Base-by-base conservation (phyloP, 1,140 invertebrate genomes). In the Lordiphosa collinella region DNA sequence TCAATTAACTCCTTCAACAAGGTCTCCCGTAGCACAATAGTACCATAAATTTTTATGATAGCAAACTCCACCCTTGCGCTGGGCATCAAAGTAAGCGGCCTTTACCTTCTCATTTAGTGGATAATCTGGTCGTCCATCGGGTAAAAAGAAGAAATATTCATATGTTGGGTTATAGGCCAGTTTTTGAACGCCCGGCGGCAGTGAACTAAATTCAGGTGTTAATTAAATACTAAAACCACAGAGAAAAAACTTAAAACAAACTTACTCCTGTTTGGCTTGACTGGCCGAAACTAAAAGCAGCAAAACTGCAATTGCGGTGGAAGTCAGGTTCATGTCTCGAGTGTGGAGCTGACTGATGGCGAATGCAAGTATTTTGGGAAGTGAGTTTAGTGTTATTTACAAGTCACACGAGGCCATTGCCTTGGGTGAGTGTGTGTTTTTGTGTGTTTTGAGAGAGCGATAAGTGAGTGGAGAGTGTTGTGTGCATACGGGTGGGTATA, bases 91-190 rank as follows among this genome's bases (percentile, higher is more conserved):
- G 10, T 82, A 80, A 3, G 66, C 75, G 0, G 40, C 16, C 32
- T 71, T 32, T 0, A 80, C 41, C 3, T 3, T 13, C 1, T 55
- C 10, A 1, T n/a, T 34, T 6, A 79, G 36, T 2, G 41, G 18
- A 4, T 5, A 7, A 0, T 16, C 13, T 1, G 70, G 60, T 12
- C 60, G 22, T 7, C 76, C 76, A 0, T n/a, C 43, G 10, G 75
- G 76, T 7, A 43, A 1, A 35, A 82, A 82, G 31, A 56, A 82
- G 70, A 70, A 80, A 2, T 75, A 6, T 0, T 80, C 75, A 18
- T 80, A 82, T 18, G 71, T 80, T 18, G 75, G 76, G 59, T 82
- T 80, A 5, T 71, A 71, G 16, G 35, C 37, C 22, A 80, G 25
- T 9, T 35, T 9, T 4, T 66, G 49, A 29, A 43, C 40, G 12